phyloP scores from a whole-genome alignment of 2,113 vertebrate genomes.

The Stigmatopora nigra region DNA sequence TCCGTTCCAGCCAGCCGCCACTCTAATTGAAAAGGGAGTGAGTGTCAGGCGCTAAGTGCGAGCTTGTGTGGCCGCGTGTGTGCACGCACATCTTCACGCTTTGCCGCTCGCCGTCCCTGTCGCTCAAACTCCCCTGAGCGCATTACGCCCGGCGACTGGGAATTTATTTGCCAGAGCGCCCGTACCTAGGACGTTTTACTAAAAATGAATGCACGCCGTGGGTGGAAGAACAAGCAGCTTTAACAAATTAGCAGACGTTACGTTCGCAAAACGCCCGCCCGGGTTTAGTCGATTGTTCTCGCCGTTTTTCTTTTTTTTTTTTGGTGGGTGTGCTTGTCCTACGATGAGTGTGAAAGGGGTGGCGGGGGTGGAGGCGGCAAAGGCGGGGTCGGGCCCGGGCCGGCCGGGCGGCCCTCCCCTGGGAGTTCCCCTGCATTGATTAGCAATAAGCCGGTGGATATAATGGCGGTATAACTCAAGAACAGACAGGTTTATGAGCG shows the following conservation, averaged over 20 bases:
- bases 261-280: background rate
- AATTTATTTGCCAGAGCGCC: conserved; percentile 27
- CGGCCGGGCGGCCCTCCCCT: conserved; percentile 10
- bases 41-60: conserved; percentile 62
- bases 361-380: background rate
- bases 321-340: conserved; percentile 17
- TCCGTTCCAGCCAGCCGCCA: conserved; percentile 63
- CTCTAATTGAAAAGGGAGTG: conserved; percentile 71
- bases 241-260: conserved; percentile 22
- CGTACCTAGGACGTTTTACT: conserved; percentile 24
- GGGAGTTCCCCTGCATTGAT: conserved; percentile 59
- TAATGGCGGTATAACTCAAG: conserved; percentile 62
- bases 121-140: conserved; percentile 60
- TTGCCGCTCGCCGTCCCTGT: conserved; percentile 55
- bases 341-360: background rate
- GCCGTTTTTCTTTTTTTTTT: too few relatives aligned
- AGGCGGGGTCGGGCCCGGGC: conserved; percentile 14
- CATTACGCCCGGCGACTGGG: conserved; percentile 37
- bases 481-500: conserved; percentile 50
- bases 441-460: conserved; percentile 63
- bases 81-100: conserved; percentile 48
- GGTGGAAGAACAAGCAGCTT: conserved; percentile 13
- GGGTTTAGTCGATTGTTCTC: conserved; percentile 26
- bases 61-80: conserved; percentile 19
- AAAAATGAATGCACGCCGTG: conserved; percentile 18